phyloP scores from a whole-genome alignment of 2,888 invertebrate species.

The Melieria crassipennis region DNA sequence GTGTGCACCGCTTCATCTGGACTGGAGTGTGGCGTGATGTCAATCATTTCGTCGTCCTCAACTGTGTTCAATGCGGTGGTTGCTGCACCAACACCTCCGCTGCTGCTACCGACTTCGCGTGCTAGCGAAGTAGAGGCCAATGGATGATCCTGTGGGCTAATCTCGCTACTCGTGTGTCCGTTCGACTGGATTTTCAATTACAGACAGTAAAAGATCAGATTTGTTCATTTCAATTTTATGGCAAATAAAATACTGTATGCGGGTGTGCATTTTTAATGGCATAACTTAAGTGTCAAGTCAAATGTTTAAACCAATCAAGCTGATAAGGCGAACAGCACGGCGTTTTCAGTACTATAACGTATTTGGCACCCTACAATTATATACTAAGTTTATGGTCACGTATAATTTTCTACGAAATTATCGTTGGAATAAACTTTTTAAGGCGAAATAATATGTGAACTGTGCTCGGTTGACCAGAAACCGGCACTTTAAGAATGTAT shows the following conservation, averaged over 20 bases:
- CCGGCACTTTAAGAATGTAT: too few species aligned
- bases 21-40: conserved; percentile 70
- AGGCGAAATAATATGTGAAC: too few species aligned
- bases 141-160: conserved; percentile 54
- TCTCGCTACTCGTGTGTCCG: conserved; percentile 51
- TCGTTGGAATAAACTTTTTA: too few species aligned
- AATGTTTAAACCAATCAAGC: background rate
- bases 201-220: too few species aligned
- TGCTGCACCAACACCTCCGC: conserved; percentile 38
- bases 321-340: background rate
- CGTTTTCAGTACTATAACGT: background rate
- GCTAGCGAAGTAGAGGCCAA: conserved; percentile 46
- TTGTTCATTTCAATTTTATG: too few species aligned
- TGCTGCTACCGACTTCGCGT: conserved; percentile 8
- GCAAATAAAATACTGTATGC: too few species aligned
- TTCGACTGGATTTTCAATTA: conserved; percentile 52
- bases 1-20: conserved; percentile 54
- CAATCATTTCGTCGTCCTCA: conserved; percentile 75
- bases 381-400: too few species aligned
- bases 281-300: too few species aligned
- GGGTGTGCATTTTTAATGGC: too few species aligned
- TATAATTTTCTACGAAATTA: too few species aligned
- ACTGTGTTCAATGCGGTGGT: conserved; percentile 58
- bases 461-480: too few species aligned
- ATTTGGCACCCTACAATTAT: too few species aligned